Evolutionary conservation across 2,113 vertebrate genomes (phyloP).

Genomic region (Chamaetylas fuelleborni): DNA sequence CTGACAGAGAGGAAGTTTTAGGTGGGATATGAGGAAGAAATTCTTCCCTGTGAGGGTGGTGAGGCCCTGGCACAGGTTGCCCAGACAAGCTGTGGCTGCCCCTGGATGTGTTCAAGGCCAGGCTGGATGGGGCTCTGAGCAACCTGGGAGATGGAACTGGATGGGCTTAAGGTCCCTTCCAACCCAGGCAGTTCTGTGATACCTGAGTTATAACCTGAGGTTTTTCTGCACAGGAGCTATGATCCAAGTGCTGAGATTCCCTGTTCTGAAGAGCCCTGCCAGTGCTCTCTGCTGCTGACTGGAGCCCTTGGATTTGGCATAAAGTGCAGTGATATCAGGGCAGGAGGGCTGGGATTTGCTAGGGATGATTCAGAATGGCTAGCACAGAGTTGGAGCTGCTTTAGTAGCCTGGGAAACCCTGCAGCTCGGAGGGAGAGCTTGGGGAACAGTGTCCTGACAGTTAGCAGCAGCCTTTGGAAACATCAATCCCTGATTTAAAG

Average conservation of each 20-base stretch:
- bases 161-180: not conserved
- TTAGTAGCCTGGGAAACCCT: not conserved
- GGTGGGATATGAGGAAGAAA: not conserved
- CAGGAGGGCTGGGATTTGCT: not conserved
- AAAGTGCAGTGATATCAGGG: not conserved
- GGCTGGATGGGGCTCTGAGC: not conserved
- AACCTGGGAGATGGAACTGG: accelerated
- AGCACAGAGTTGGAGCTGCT: not conserved
- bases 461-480: not conserved
- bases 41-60: accelerated
- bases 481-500: not conserved
- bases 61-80: not conserved
- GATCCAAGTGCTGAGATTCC: not conserved
- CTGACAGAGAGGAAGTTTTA: not conserved
- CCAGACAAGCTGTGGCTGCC: not conserved
- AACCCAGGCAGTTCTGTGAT: not conserved
- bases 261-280: not conserved
- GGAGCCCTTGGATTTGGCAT: not conserved
- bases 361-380: not conserved
- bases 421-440: not conserved
- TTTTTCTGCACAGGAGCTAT: not conserved
- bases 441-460: not conserved
- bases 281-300: not conserved
- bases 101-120: not conserved
- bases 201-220: not conserved